phyloP scores from a whole-genome alignment of 2,113 vertebrate species.

The Fukomys damarensis region DNA sequence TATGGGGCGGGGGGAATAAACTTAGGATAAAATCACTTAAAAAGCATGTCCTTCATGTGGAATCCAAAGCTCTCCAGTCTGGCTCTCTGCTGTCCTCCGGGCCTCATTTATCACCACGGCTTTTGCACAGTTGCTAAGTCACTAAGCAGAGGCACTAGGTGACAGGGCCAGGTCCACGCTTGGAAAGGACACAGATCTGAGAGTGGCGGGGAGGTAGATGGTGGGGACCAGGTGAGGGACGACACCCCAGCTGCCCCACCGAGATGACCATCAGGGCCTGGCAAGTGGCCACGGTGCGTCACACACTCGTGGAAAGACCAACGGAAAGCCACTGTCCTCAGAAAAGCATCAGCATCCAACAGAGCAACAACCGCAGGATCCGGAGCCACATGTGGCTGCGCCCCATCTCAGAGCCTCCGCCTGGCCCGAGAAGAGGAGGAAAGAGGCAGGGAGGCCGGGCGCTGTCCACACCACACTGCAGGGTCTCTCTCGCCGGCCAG shows the following conservation, averaged over 20 bases:
- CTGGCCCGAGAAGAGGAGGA: not conserved
- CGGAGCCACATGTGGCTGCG: not conserved
- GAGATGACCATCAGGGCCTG: not conserved
- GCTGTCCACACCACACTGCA: not conserved
- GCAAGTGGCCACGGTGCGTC: not conserved
- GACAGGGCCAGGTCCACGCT: not conserved
- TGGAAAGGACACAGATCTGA: not conserved
- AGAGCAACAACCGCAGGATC: not conserved
- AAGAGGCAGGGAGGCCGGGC: not conserved
- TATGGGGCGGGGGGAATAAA: too few relatives aligned
- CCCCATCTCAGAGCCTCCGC: not conserved
- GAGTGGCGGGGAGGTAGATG: not conserved
- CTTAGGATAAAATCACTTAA: not conserved
- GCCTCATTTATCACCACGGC: not conserved
- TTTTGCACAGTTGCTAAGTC: not conserved
- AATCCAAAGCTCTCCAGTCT: not conserved
- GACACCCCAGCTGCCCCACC: rapidly evolving
- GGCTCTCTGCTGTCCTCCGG: not conserved
- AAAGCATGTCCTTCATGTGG: not conserved
- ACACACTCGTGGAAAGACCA: not conserved
- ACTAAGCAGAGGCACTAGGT: not conserved
- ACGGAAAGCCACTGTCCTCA: not conserved
- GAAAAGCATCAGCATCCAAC: not conserved
- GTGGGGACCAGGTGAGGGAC: not conserved
- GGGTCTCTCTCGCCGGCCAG: not conserved